These are phyloP conservation scores for Nomada fucata DNA, from an alignment of 2,888 invertebrate species.

Conservation along the genomic window DNA sequence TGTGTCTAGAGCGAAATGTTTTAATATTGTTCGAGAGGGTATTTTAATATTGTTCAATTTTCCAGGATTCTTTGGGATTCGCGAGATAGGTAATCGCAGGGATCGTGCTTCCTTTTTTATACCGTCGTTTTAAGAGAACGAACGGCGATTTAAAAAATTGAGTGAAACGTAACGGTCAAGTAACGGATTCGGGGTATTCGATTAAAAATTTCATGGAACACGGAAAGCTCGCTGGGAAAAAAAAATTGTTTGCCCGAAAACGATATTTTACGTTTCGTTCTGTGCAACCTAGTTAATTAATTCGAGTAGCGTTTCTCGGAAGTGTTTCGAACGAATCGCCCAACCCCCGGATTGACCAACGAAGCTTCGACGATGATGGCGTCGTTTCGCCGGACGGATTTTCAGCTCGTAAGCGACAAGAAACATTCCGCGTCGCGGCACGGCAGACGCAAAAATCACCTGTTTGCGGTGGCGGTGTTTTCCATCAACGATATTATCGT, in stretches of 20 bases:
- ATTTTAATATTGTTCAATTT: too few relatives aligned
- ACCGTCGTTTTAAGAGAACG: neutral
- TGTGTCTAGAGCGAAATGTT: too few relatives aligned
- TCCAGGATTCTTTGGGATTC: too few relatives aligned
- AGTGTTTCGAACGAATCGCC: neutral
- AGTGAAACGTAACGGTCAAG: neutral
- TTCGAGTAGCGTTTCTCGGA: neutral
- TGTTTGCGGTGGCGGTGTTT: conserved; percentile 58
- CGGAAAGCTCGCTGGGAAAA: neutral
- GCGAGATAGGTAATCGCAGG: too few relatives aligned
- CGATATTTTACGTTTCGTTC: too few relatives aligned
- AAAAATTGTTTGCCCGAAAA: neutral
- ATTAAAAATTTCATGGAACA: too few relatives aligned
- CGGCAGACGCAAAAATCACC: conserved; percentile 53
- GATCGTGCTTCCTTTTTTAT: neutral
- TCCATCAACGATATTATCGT: conserved; percentile 46
- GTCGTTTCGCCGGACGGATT: neutral
- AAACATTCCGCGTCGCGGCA: conserved; percentile 47
- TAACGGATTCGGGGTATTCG: too few relatives aligned
- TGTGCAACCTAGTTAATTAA: too few relatives aligned
- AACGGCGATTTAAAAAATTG: neutral
- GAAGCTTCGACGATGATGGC: neutral
- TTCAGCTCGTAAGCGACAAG: conserved; percentile 7
- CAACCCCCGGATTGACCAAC: neutral
- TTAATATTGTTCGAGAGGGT: too few relatives aligned